phyloP scores from a whole-genome alignment of 2,797 vertebrate species.

The Pangasius larnaudii region DNA sequence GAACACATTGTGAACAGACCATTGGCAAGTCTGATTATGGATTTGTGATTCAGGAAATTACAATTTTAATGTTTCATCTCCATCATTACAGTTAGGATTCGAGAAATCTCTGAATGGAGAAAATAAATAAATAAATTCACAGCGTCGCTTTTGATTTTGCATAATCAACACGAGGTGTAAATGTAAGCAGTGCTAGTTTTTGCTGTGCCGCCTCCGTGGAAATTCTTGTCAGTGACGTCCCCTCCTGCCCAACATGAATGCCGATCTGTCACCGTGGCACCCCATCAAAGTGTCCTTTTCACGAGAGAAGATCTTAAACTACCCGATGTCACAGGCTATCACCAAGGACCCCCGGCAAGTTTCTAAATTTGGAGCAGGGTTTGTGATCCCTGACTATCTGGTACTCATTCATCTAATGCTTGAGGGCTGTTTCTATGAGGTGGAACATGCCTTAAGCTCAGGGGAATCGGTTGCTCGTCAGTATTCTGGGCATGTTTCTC shows the following conservation, averaged over 20 bases:
- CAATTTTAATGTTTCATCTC: not conserved
- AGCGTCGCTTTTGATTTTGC: slow-evolving; percentile 10
- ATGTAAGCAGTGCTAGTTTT: slow-evolving; percentile 51
- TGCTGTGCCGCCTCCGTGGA: slow-evolving; percentile 41
- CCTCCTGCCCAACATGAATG: slow-evolving; percentile 36
- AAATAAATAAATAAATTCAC: not conserved
- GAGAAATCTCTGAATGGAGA: slow-evolving; percentile 20
- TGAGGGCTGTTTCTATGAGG: slow-evolving; percentile 21
- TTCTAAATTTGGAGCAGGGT: slow-evolving; percentile 26
- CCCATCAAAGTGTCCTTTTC: slow-evolving; percentile 32
- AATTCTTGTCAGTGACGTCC: slow-evolving; percentile 40
- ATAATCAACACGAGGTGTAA: slow-evolving; percentile 46
- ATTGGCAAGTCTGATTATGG: not conserved
- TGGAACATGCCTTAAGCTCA: slow-evolving; percentile 16
- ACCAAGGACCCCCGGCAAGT: slow-evolving; percentile 6
- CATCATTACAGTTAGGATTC: not conserved
- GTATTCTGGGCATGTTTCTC: slow-evolving; percentile 23
- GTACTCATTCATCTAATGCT: slow-evolving; percentile 7
- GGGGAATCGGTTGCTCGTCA: slow-evolving; percentile 5
- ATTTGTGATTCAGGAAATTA: not conserved
- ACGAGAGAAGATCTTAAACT: slow-evolving; percentile 32
- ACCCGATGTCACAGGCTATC: slow-evolving; percentile 8
- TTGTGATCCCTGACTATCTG: slow-evolving; percentile 34
- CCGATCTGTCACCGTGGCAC: slow-evolving; percentile 51
- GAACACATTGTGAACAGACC: not conserved